These are phyloP conservation scores for Chiloscyllium punctatum DNA, from an alignment of 2,797 vertebrate species.

Conservation along the genomic window DNA sequence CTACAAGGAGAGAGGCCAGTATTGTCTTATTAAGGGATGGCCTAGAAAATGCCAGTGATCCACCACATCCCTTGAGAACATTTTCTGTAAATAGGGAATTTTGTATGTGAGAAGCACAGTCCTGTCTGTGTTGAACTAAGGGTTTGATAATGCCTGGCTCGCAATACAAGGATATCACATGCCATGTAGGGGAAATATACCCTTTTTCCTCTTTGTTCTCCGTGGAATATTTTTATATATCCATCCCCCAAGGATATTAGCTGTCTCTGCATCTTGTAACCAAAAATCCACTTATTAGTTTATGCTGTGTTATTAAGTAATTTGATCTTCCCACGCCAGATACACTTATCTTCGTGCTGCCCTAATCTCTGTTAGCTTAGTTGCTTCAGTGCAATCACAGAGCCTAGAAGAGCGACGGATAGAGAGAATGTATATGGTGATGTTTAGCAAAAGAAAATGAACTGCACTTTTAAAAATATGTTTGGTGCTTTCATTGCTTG, in stretches of 20 bases:
- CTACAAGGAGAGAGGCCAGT: background rate
- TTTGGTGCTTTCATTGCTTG: background rate
- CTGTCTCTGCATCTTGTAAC: background rate
- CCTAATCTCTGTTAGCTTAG: background rate
- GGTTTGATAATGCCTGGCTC: background rate
- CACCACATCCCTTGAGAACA: too few species aligned
- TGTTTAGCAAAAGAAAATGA: background rate
- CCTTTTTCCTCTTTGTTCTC: background rate
- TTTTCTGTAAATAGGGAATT: background rate
- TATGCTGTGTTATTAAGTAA: background rate
- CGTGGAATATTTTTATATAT: background rate
- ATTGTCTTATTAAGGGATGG: background rate
- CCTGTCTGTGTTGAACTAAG: background rate
- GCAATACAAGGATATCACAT: background rate
- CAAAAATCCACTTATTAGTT: background rate
- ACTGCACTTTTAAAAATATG: background rate
- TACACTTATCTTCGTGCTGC: background rate
- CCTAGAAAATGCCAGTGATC: background rate
- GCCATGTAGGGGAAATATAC: background rate
- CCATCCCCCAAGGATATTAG: background rate
- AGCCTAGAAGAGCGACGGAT: background rate
- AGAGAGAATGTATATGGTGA: background rate
- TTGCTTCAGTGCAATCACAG: background rate
- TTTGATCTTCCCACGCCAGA: background rate
- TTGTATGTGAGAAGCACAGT: background rate